Evolutionary conservation across 2,888 invertebrate genomes (phyloP).

Genomic region (Spialia ferax): DNA sequence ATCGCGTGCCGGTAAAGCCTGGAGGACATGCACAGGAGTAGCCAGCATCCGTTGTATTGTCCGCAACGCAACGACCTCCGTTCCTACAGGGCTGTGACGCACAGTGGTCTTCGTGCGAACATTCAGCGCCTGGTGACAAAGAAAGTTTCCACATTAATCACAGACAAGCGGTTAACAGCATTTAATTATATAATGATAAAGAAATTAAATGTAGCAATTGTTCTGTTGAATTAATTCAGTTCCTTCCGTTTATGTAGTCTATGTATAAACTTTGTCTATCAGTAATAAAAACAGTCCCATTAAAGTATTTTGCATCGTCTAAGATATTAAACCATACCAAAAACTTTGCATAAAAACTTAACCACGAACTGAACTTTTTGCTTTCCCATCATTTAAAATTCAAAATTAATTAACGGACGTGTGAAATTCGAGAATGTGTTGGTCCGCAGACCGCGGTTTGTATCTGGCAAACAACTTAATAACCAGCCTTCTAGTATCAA

Average conservation of each 20-base stretch:
- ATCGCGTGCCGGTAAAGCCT: conserved; percentile 93
- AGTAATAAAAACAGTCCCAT: not conserved
- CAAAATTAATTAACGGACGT: conserved; percentile 43
- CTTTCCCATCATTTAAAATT: conserved; percentile 45
- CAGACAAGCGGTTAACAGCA: not conserved
- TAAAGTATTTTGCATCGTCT: not conserved
- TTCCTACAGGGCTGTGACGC: conserved; percentile 97
- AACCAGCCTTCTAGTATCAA: not conserved
- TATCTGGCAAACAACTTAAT: conserved; percentile 12
- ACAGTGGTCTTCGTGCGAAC: conserved; percentile 96
- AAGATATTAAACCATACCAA: conserved; percentile 17
- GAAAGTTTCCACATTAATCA: conserved; percentile 3
- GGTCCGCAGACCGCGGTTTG: conserved; percentile 6
- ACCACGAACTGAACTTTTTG: conserved; percentile 23
- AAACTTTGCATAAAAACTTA: conserved; percentile 32
- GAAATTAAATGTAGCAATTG: not conserved
- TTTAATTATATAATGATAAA: not conserved
- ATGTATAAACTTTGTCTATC: no score
- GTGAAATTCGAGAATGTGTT: conserved; percentile 41
- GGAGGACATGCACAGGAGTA: conserved; percentile 95
- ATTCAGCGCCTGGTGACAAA: conserved; percentile 90
- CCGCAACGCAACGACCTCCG: conserved; percentile 95
- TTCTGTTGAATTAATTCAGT: not conserved
- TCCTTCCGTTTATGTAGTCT: not conserved
- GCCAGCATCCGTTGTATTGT: conserved; percentile 88